Percentiles rank a stretch among this genome's conserved stretches.
phyloP scores from a whole-genome alignment of 2,797 vertebrate species.

The Thunnus albacares region DNA sequence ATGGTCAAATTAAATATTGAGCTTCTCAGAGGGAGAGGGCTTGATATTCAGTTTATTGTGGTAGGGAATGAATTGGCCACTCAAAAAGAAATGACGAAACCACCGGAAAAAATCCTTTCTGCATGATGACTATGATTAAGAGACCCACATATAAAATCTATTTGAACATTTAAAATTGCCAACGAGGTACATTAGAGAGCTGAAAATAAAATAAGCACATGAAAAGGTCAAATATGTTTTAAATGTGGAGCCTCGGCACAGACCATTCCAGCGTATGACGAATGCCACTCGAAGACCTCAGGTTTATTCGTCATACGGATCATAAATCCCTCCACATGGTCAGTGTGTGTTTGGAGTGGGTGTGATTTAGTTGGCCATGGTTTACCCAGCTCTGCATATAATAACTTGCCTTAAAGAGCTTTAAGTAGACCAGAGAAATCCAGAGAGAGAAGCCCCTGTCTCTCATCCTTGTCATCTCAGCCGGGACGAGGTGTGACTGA shows the following conservation, averaged over 20 bases:
- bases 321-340: constrained; percentile 64
- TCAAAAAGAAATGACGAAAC: constrained; percentile 41
- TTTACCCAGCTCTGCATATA: constrained; percentile 70
- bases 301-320: constrained; percentile 52
- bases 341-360: constrained; percentile 36
- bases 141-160: constrained; percentile 16
- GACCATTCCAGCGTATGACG: constrained; percentile 39
- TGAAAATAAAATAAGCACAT: constrained; percentile 9
- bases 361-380: constrained; percentile 71
- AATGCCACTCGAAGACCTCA: constrained; percentile 52
- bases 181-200: constrained; percentile 1
- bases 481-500: constrained; percentile 76
- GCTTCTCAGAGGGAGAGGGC: constrained; percentile 30
- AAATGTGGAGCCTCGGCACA: constrained; percentile 9
- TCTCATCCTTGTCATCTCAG: constrained; percentile 70
- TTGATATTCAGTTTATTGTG: constrained; percentile 36
- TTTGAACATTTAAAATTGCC: constrained; percentile 38
- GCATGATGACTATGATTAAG: constrained; percentile 37
- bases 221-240: constrained; percentile 46
- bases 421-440: constrained; percentile 60
- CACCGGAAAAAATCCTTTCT: constrained; percentile 13
- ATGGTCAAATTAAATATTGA: constrained; percentile 69
- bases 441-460: constrained; percentile 56
- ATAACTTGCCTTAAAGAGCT: constrained; percentile 71
- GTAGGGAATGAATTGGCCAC: constrained; percentile 9